Base-by-base conservation (phyloP, 2,797 vertebrate species). In the Yasuhikotakia modesta region DNA sequence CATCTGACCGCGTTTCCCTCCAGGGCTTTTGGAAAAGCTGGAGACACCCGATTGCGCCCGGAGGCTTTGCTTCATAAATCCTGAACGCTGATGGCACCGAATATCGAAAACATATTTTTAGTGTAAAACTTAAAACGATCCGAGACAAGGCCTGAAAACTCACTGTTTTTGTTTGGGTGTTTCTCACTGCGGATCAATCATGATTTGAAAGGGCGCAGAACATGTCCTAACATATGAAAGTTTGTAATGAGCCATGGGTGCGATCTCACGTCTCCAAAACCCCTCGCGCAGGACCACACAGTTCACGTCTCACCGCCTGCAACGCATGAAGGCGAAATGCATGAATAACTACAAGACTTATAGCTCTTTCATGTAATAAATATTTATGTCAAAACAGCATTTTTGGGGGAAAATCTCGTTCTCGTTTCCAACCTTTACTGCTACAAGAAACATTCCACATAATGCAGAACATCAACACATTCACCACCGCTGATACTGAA, bases 181-280 rank as follows among this genome's bases (percentile, higher is more conserved):
- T 11, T 60, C 60, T 70, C 65, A 79, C 68, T 78, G 5, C 43
- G 21, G 27, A 27, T 82, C 79, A 75, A 84, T 67, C 70, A 65
- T 58, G 50, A 78, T 87, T 73, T 60, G 63, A 81, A 82, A 53
- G 60, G 70, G 60, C 66, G 70, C 66, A 86, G 55, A 73, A 64
- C 32, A 71, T 80, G 77, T n/a, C 77, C 68, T 76, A 82, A 57
- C 70, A 61, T 85, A 82, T 79, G 81, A 45, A 70, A 83, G 67
- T 75, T 82, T 39, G 10, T 82, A 89, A 90, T 82, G 85, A 84
- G 80, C 78, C 83, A 39, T 79, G 80, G 60, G 64, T 30, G 65
- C 65, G 57, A 61, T 72, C 58, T 67, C 46, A 63, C 35, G 75
- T 70, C 73, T 88, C 85, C 86, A 85, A 80, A 83, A 81, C 22